A percentile compares a stretch with the other conserved stretches of the same genome.
These are phyloP conservation scores for Chrysotoxum bicinctum DNA, from an alignment of 2,888 invertebrate genomes.

Conservation along the genomic window DNA sequence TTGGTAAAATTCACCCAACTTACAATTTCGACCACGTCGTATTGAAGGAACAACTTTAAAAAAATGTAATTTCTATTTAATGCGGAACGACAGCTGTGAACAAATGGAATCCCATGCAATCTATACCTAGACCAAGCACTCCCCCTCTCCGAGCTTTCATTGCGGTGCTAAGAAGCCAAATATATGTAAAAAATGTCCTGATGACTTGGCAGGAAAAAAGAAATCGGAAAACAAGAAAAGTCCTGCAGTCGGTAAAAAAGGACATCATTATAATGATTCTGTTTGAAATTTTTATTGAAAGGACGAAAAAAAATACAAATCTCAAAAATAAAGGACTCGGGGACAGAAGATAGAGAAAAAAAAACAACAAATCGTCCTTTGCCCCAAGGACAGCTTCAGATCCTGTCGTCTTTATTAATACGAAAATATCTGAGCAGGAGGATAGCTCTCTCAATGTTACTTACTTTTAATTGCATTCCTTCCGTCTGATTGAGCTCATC, in stretches of 20 bases:
- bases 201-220: slow-evolving; percentile 42
- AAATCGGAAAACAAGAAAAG: slow-evolving; percentile 20
- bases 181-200: slow-evolving; percentile 52
- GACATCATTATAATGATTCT: slow-evolving; percentile 72
- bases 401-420: slow-evolving; percentile 66
- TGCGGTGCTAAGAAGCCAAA: slow-evolving; percentile 47
- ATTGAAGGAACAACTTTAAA: slow-evolving; percentile 62
- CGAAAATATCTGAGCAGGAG: slow-evolving; percentile 58
- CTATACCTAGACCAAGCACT: neutral
- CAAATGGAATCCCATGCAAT: slow-evolving; percentile 30
- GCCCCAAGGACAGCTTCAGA: slow-evolving; percentile 53
- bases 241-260: slow-evolving; percentile 51
- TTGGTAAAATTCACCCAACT: neutral
- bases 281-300: slow-evolving; percentile 71
- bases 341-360: neutral
- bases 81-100: slow-evolving; percentile 50
- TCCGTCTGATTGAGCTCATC: slow-evolving; percentile 81
- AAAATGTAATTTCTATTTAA: slow-evolving; percentile 55
- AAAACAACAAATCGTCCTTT: slow-evolving; percentile 17
- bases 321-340: slow-evolving; percentile 13
- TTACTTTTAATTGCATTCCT: slow-evolving; percentile 82
- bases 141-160: neutral
- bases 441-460: slow-evolving; percentile 74
- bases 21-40: slow-evolving; percentile 41
- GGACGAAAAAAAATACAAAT: slow-evolving; percentile 33